Base-by-base conservation (phyloP, 35 echinoderm and acorn worm species). In the Heliocidaris tuberculata region DNA sequence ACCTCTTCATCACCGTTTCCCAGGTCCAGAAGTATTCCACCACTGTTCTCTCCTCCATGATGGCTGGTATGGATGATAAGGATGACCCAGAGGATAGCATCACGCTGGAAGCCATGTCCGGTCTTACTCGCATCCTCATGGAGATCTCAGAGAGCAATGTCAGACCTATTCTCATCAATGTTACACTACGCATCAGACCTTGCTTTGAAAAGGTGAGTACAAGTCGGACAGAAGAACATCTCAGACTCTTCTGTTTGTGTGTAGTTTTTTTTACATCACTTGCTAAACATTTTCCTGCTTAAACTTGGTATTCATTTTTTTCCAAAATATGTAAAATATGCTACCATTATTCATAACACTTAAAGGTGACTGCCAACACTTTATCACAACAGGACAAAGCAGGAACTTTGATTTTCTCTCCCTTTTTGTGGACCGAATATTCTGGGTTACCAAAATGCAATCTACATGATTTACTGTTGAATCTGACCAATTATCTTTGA, bases 1-100 rank as follows among this genome's bases (percentile, higher is more conserved):
- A 56, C 52, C 6, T 94, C 21, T 48, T 91, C 17, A 31, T 70
- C 52, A 10, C 52, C 52, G 11, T n/a, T 71, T 86, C 21, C 10
- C 50, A 99, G 98, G 97, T 97, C 4, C 98, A 99, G 94, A 99
- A 99, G 94, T 99, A 97, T 88, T 97, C 97, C 31, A 99, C 98
- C 6, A 99, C 98, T 0, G 98, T 99, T 32, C 78, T 99, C 49
- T 99, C 98, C 4, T 96, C 98, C 50, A 99, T 99, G 98, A 99
- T 99, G 98, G 98, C 98, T 2, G 98, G 98, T 6, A 99, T 99
- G 98, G 98, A 99, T 93, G 98, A 99, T 56, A 99, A 99, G 85
- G 98, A 99, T 85, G 98, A 99, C 93, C 97, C 98, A 19, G 98
- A 99, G 8, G 98, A 99, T 91, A 94, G 96, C 94, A 99, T 99